Percentiles rank a stretch among this genome's conserved stretches.
phyloP scores from a whole-genome alignment of 2,797 vertebrate genomes.

The Carcharodon carcharias region DNA sequence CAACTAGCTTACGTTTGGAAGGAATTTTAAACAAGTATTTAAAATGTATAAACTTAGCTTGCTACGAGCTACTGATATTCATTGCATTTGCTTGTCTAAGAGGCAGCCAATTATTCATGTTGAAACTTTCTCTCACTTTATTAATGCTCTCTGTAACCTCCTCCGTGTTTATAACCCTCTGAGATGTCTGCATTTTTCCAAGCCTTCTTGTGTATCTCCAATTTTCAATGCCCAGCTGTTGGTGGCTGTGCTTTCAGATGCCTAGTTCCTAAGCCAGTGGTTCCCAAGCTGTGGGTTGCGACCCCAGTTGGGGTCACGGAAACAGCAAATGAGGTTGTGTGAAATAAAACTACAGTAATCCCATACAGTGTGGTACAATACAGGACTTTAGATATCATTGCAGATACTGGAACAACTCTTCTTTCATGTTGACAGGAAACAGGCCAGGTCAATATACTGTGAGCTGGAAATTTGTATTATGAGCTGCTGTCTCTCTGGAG shows the following conservation, averaged over 20 bases:
- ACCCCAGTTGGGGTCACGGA: too few species aligned
- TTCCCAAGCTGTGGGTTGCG: too few species aligned
- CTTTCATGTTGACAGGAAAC: too few species aligned
- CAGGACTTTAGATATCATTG: too few species aligned
- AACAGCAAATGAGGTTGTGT: too few species aligned
- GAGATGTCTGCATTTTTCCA: background rate
- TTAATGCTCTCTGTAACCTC: background rate
- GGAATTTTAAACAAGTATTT: background rate
- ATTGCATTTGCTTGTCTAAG: background rate
- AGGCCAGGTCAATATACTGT: too few species aligned
- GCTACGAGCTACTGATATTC: background rate
- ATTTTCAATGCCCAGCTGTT: background rate
- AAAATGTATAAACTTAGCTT: background rate
- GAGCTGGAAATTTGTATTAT: too few species aligned
- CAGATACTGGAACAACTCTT: too few species aligned
- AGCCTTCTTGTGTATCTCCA: background rate
- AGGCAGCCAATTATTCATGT: background rate
- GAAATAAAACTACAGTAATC: too few species aligned
- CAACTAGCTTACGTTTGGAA: background rate
- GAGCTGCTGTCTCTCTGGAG: too few species aligned
- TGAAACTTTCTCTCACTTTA: background rate
- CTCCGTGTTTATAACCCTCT: background rate
- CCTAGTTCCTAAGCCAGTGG: background rate
- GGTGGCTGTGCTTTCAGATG: background rate
- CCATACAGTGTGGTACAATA: too few species aligned